These are phyloP conservation scores for Heterocephalus glaber DNA, from an alignment of 2,113 vertebrate species.

Conservation along the genomic window DNA sequence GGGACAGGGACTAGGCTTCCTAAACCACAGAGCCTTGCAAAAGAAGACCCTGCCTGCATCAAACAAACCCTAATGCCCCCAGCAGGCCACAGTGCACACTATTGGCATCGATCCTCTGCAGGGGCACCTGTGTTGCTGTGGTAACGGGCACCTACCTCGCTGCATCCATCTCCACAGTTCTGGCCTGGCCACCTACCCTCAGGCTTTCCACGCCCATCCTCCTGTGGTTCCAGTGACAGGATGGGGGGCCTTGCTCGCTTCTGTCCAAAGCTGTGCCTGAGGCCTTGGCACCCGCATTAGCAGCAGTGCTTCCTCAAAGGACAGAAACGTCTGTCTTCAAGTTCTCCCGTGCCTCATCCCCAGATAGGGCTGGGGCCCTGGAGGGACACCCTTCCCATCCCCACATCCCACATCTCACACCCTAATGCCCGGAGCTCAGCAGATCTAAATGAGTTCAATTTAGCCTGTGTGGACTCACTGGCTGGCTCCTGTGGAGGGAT, in stretches of 20 bases:
- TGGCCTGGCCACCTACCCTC: background rate
- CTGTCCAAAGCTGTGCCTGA: conserved; percentile 62
- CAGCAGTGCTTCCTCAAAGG: background rate
- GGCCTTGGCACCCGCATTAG: conserved; percentile 61
- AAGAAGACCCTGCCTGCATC: background rate
- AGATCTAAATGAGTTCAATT: background rate
- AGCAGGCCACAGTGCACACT: background rate
- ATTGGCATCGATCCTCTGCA: background rate
- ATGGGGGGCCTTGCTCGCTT: background rate
- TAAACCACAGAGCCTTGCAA: background rate
- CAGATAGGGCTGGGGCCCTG: background rate
- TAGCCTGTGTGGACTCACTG: too few relatives aligned
- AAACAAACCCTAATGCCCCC: conserved; percentile 16
- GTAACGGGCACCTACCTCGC: conserved; percentile 41
- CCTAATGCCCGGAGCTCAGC: background rate
- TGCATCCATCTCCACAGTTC: background rate
- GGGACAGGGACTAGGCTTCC: background rate
- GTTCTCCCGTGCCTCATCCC: background rate
- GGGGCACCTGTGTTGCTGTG: conserved; percentile 60
- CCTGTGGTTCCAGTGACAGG: background rate
- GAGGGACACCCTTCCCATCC: background rate
- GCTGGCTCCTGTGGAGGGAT: background rate
- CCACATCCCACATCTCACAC: background rate
- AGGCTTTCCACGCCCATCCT: background rate
- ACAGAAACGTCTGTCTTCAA: background rate